Base-by-base conservation (phyloP, 2,888 invertebrate species). In the Drosophila siamana region DNA sequence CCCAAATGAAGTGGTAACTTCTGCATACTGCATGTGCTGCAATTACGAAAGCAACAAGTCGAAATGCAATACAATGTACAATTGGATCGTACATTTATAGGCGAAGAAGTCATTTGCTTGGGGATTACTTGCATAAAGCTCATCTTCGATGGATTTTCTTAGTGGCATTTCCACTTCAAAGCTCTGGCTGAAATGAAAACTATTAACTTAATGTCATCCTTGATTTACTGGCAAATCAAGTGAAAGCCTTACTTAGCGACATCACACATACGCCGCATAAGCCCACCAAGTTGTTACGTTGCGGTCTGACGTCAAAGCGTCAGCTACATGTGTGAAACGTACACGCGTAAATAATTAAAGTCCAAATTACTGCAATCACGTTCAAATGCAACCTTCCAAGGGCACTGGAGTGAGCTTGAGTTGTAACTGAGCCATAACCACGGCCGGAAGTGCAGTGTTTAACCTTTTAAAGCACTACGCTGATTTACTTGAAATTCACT, bases 391-490 rank as follows among this genome's bases (percentile, higher is more conserved):
- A 55, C 41, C 44, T 16, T 16, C 33, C 30, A 52, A 52, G 33
- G 30, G 4, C 61, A 61, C 3, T 13, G 13, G 22, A 24, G 36
- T 16, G 46, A 26, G 30, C 46, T 15, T 16, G 46, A 26, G 30
- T 46, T 15, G 41, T 26, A 44, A 52, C 19, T 43, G 13, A 38
- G 36, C 7, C 36, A 38, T 51, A 9, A 41, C 30, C 9, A 9
- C 1, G 15, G 11, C 24, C 15, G 30, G 15, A 33, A 22, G 41
- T 41, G 48, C 51, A 64, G 38, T 56, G 26, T 59, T 43, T 52
- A 46, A 55, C 41, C 61, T 41, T 43, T 63, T 77, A 72, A 74
- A 40, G 59, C 47, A 72, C 55, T 74, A 13, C 55, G 51, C 11
- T 40, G 70, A 51, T 62, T 59, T 69, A 46, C 70, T 16, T 30